These are phyloP conservation scores for Alethe castanea DNA, from an alignment of 2,113 vertebrate species.

Conservation along the genomic window DNA sequence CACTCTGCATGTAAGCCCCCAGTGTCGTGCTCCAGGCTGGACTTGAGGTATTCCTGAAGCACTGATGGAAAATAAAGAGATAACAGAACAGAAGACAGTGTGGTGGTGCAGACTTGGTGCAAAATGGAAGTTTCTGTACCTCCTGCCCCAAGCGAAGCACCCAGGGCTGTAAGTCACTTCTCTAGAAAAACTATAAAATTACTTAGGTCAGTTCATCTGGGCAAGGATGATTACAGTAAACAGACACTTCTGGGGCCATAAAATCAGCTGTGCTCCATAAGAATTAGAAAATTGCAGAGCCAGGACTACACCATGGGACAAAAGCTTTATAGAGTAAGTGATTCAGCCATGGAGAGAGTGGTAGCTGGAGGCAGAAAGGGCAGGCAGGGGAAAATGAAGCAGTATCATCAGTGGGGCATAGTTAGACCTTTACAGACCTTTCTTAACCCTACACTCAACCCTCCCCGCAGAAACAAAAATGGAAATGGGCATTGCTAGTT, in stretches of 20 bases:
- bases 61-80: not conserved
- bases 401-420: not conserved
- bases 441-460: not conserved
- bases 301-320: not conserved
- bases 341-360: not conserved
- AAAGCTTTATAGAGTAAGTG: not conserved
- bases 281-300: not conserved
- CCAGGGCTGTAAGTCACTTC: not conserved
- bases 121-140: not conserved
- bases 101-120: not conserved
- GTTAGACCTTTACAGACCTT: not conserved
- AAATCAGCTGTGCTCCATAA: conserved; percentile 12
- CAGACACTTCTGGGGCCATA: conserved; percentile 9
- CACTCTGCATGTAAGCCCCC: not conserved
- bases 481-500: not conserved
- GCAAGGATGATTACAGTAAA: not conserved
- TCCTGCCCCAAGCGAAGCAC: not conserved
- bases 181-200: not conserved
- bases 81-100: not conserved
- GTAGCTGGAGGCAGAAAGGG: not conserved
- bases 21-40: not conserved
- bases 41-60: not conserved
- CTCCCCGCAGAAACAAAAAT: not conserved
- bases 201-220: not conserved
- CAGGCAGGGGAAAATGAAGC: not conserved